These are phyloP conservation scores for Diplolepis rosae DNA, from an alignment of 2,888 invertebrate genomes.

Conservation along the genomic window DNA sequence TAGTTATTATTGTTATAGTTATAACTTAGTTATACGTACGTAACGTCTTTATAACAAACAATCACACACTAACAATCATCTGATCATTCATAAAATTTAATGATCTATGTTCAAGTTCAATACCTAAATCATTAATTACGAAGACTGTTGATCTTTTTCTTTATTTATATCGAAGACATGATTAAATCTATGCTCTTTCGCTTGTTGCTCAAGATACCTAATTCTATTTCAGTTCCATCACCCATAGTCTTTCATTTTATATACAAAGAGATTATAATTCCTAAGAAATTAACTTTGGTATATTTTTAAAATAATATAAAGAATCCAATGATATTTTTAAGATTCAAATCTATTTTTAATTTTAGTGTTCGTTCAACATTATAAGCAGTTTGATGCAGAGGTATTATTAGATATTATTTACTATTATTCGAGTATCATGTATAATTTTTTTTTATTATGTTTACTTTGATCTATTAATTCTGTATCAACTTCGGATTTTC, in stretches of 20 bases:
- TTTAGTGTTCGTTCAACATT: too few species aligned
- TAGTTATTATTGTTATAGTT: not conserved
- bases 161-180: constrained; percentile 9
- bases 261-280: constrained; percentile 28
- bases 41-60: too few species aligned
- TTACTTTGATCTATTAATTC: too few species aligned
- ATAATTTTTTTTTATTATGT: too few species aligned
- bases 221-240: constrained; percentile 46
- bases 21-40: not conserved
- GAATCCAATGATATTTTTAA: too few species aligned
- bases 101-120: not conserved
- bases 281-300: not conserved
- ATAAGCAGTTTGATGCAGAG: too few species aligned
- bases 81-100: not conserved
- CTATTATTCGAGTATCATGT: too few species aligned
- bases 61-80: not conserved
- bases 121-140: not conserved
- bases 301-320: not conserved
- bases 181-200: constrained; percentile 3
- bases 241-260: constrained; percentile 49
- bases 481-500: not conserved
- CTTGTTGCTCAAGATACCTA: constrained; percentile 17
- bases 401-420: too few species aligned
- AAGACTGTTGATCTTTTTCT: not conserved
- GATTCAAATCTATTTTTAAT: too few species aligned